Percentiles rank a stretch among this genome's conserved stretches.
Evolutionary conservation across 2,888 invertebrate species (phyloP).

Genomic region (Eremobia ochroleuca): DNA sequence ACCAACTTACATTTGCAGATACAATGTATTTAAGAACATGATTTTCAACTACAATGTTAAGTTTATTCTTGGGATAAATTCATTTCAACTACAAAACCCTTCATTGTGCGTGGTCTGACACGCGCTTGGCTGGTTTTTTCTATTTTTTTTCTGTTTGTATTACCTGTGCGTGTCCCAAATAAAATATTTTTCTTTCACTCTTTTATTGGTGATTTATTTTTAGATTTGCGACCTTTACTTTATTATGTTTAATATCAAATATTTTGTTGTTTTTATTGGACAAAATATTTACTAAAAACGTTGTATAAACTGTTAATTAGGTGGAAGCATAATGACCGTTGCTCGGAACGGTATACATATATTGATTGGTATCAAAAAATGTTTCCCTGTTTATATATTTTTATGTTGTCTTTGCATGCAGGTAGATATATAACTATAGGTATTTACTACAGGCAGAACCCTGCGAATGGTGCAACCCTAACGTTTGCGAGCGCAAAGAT

Average conservation of each 20-base stretch:
- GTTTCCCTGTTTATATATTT: background rate
- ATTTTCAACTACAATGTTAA: too few species aligned
- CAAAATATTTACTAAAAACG: background rate
- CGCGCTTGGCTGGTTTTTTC: too few species aligned
- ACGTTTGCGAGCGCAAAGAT: background rate
- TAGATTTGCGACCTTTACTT: background rate
- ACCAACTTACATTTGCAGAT: too few species aligned
- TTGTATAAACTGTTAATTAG: background rate
- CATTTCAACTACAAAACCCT: too few species aligned
- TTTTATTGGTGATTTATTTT: background rate
- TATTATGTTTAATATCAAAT: background rate
- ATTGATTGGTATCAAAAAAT: background rate
- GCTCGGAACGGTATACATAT: background rate
- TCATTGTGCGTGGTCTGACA: too few species aligned
- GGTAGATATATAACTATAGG: too few species aligned
- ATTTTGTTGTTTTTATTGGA: background rate
- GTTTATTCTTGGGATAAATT: too few species aligned
- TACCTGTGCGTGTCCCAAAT: background rate
- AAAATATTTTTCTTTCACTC: background rate
- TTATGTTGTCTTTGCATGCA: background rate
- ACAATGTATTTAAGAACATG: too few species aligned
- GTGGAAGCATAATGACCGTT: background rate
- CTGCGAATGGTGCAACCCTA: background rate
- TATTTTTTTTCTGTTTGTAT: background rate
- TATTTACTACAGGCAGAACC: background rate